Evolutionary conservation across 1,140 invertebrate genomes (phyloP).

Genomic region (Lordiphosa collinella): DNA sequence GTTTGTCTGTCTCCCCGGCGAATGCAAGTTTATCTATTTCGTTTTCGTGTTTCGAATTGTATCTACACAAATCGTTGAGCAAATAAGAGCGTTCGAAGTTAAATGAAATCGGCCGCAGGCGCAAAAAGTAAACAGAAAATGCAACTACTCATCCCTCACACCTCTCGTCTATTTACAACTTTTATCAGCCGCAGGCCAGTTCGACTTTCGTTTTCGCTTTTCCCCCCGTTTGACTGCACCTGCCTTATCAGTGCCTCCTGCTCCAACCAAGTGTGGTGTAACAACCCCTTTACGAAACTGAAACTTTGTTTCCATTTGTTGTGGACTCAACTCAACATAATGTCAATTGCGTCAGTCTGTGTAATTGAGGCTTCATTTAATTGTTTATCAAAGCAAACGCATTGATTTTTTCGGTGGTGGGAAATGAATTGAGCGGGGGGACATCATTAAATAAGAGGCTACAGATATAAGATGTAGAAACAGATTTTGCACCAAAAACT

Average conservation of each 20-base stretch:
- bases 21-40: constrained; percentile 22
- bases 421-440: constrained; percentile 4
- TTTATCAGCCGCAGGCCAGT: constrained; percentile 17
- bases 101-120: constrained; percentile 55
- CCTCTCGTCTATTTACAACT: background rate
- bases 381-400: constrained; percentile 16
- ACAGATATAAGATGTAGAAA: too few species aligned
- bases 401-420: background rate
- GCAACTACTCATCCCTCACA: constrained; percentile 19
- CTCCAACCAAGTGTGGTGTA: background rate
- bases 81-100: constrained; percentile 47
- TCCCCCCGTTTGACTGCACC: constrained; percentile 8
- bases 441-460: too few species aligned
- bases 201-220: constrained; percentile 30
- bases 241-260: constrained; percentile 22
- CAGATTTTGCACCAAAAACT: too few species aligned
- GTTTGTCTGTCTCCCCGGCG: constrained; percentile 38
- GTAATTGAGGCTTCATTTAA: constrained; percentile 20
- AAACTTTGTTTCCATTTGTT: constrained; percentile 8
- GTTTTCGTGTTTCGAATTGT: constrained; percentile 30
- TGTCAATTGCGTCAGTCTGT: constrained; percentile 47
- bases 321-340: constrained; percentile 34
- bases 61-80: constrained; percentile 44
- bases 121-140: constrained; percentile 38
- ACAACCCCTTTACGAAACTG: constrained; percentile 21